A percentile compares a stretch with the other conserved stretches of the same genome.
These are phyloP conservation scores for Psix sp. DNA, from an alignment of 1,140 invertebrate species.

Conservation along the genomic window DNA sequence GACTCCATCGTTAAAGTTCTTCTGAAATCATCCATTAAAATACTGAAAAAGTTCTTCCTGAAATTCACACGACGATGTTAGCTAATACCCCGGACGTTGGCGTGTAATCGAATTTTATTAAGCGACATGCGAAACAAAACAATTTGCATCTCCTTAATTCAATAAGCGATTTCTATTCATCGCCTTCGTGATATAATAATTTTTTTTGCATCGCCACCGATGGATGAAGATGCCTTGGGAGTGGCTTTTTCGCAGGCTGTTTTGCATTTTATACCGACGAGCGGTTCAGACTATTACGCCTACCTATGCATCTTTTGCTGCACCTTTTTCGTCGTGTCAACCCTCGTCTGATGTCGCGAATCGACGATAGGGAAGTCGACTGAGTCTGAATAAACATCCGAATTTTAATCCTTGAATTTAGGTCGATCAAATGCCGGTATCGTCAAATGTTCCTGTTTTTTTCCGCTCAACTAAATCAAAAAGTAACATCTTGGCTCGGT, in stretches of 20 bases:
- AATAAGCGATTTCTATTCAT: conserved; percentile 46
- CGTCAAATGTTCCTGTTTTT: no score
- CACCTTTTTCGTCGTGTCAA: conserved; percentile 21
- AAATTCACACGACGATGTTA: no score
- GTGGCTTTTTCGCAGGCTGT: conserved; percentile 45
- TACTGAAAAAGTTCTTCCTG: no score
- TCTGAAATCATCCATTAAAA: no score
- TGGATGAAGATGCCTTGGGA: conserved; percentile 34
- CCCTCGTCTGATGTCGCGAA: conserved; percentile 15
- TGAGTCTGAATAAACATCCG: conserved; percentile 21
- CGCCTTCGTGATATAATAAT: conserved; percentile 25
- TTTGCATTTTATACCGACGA: conserved; percentile 57
- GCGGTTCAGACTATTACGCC: conserved; percentile 57
- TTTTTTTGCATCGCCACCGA: conserved; percentile 40
- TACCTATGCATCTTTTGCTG: conserved; percentile 20
- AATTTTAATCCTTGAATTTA: no score
- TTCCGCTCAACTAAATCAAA: no score
- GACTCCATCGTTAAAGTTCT: no score
- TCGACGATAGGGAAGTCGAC: conserved; percentile 23
- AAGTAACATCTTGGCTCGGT: conserved; percentile 1
- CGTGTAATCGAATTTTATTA: conserved; percentile 4
- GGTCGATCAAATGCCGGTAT: no score
- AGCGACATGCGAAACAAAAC: conserved; percentile 4
- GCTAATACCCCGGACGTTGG: conserved; percentile 1
- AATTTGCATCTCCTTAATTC: conserved; percentile 35